phyloP scores from a whole-genome alignment of 2,113 vertebrate species.

The Herpetotheres cachinnans region DNA sequence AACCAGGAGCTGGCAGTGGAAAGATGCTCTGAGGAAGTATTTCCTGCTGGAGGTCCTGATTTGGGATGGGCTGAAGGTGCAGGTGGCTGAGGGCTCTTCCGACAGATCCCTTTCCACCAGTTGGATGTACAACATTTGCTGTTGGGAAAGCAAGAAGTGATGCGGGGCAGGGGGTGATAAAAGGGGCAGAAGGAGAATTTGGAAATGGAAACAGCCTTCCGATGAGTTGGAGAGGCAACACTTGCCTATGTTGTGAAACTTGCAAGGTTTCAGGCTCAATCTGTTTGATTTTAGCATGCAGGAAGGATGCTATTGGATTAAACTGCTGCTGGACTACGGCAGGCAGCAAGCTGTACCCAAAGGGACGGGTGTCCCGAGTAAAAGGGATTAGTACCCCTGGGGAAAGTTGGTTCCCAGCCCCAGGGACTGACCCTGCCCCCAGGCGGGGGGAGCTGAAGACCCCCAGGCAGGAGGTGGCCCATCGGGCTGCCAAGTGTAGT shows the following conservation, averaged over 20 bases:
- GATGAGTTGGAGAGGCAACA: not conserved
- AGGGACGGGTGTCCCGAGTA: not conserved
- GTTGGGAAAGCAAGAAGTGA: not conserved
- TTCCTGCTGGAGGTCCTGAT: not conserved
- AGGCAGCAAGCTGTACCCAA: not conserved
- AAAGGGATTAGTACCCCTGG: accelerated
- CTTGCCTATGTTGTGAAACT: accelerated
- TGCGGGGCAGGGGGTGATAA: not conserved
- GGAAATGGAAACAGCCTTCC: not conserved
- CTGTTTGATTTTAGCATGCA: accelerated
- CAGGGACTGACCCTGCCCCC: not conserved
- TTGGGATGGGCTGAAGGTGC: not conserved
- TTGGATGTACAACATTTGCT: too few relatives aligned
- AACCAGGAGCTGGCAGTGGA: not conserved
- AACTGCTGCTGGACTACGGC: accelerated
- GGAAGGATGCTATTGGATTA: accelerated
- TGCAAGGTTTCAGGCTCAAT: not conserved
- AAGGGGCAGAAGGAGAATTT: not conserved
- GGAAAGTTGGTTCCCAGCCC: too few relatives aligned
- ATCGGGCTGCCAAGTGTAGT: not conserved
- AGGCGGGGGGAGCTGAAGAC: accelerated
- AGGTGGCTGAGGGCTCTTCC: not conserved
- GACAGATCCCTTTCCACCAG: not conserved
- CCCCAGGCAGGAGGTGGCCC: accelerated
- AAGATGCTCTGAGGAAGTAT: not conserved